Percentiles rank a stretch among this genome's conserved stretches.
These are phyloP conservation scores for Dinothrombium tinctorium DNA, from an alignment of 1,140 invertebrate species.

Conservation along the genomic window DNA sequence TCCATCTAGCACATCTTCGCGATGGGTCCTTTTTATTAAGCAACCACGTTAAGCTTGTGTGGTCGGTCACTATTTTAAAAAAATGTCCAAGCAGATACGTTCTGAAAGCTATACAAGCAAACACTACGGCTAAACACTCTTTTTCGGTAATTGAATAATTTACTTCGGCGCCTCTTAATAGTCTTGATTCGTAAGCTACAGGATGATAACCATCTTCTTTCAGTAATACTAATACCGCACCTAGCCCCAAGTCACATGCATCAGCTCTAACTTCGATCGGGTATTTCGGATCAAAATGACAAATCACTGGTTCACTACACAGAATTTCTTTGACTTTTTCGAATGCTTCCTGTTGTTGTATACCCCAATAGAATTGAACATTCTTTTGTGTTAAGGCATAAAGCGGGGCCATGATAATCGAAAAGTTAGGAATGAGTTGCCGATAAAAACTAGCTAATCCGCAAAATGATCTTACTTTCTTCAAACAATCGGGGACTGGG, in stretches of 20 bases:
- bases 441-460: constrained; percentile 9
- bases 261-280: no score
- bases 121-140: background rate
- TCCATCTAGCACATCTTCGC: no score
- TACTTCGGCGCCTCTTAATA: background rate
- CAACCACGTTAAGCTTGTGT: background rate
- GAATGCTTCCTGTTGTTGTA: background rate
- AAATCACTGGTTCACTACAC: background rate
- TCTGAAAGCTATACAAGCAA: background rate
- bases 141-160: background rate
- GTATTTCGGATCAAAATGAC: constrained; percentile 8
- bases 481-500: constrained; percentile 5
- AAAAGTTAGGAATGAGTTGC: constrained; percentile 16
- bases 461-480: constrained; percentile 8
- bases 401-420: constrained; percentile 14
- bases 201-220: no score
- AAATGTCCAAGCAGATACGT: background rate
- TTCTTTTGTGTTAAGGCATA: background rate
- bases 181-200: background rate
- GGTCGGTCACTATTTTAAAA: background rate
- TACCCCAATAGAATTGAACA: background rate
- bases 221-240: no score
- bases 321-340: background rate
- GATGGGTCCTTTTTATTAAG: background rate
- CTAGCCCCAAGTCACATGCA: no score